Evolutionary conservation across 1,140 invertebrate species (phyloP), one percentile per base, ranked within the genome.

Genomic region (Gryon sp.): DNA sequence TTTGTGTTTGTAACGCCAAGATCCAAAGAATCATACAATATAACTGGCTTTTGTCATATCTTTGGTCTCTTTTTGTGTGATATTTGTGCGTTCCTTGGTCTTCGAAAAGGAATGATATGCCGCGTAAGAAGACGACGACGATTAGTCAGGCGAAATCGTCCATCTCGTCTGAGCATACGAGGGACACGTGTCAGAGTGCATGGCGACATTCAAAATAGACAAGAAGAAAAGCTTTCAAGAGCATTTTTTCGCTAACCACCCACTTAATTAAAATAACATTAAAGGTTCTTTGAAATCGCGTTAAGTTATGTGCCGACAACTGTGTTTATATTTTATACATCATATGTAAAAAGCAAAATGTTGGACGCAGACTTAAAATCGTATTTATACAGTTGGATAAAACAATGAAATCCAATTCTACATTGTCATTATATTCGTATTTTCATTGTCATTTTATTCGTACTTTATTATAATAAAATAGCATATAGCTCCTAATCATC

Each of bases 111-210:
- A 53, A 20, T 12, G 55, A 45, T 15, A 36, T 40, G 53, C 57
- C 14, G 74, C 68, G 46, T 73, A 80, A 74, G n/a, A n/a, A n/a
- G 81, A 84, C 84, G 82, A 83, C 80, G 69, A 78, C 84, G 84
- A 88, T 88, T 88, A 88, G 85, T 88, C 87, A 88, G 79, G 81
- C 80, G 84, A 88, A 88, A 88, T 88, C 87, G 87, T 86, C 81
- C 86, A 88, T 88, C 79, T 80, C 87, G 87, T 88, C 87, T 88
- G 87, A 87, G 83, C 86, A 88, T 88, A 87, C 86, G 87, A 88
- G 82, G 75, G 83, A 86, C 87, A 88, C 81, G 87, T 88, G 87
- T 84, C 76, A 57, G 40, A 46, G 57, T 66, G 52, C 45, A 22
- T 19, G 32, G 70, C 79, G 72, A 77, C 79, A 80, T 83, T 85